Evolutionary conservation across 2,888 invertebrate genomes (phyloP), one percentile per base, ranked within the genome.

Genomic region (Phlogophora meticulosa): DNA sequence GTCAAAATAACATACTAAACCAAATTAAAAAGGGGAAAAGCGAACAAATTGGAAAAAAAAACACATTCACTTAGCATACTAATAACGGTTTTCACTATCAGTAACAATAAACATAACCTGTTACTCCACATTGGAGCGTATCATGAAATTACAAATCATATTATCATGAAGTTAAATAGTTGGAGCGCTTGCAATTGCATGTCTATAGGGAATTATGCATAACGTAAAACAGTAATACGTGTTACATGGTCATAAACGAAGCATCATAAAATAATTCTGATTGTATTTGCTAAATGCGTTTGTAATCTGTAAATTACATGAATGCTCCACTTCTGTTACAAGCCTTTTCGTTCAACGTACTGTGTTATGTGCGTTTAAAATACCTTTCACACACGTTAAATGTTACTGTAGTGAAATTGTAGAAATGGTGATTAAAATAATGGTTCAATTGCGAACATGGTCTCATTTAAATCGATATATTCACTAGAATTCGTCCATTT

Each of bases 81-180:
- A 84, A 88, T 88, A 85, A 84, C 78, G 84, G 81, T 86, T 87
- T 84, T 85, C 78, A 81, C 76, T 87, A 87, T 87, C 85, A 84
- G 55, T 75, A 86, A 85, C 84, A 84, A 88, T 88, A 88, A 88
- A 87, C 77, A 80, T 80, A 74, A 83, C 76, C 74, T 81, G 80
- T 86, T 82, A 86, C 81, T 81, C 80, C 66, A 76, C 78, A 84
- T 86, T 87, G 80, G 76, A 83, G 81, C 76, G 24, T 85, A 87
- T 85, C 83, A 85, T 84, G 80, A 85, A 87, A 89, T 85, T 87
- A 88, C 87, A 89, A 91, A 91, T 90, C 86, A 86, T 82, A 83
- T 86, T 85, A 86, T 86, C 86, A 84, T 70, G 76, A 73, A 81
- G 78, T 85, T 83, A 79, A 83, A 86, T 83, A 81, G 75, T 71